Conservation (phyloP, 2,797 vertebrate genomes). For the Anniella stebbinsi region DNA sequence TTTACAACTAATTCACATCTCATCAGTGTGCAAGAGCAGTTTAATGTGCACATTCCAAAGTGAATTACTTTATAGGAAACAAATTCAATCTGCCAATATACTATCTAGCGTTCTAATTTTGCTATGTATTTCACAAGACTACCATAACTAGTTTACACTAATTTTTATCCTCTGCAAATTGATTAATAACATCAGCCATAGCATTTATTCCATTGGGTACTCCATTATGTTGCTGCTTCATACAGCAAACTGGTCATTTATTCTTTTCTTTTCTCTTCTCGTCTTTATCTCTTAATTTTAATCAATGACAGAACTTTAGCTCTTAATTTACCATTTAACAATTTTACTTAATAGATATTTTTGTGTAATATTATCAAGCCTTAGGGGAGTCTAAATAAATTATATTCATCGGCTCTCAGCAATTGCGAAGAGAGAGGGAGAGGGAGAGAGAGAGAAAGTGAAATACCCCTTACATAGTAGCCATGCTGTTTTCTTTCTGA, state of each 20-base stretch:
- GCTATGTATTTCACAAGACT: not conserved
- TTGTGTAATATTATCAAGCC: conserved; percentile 18
- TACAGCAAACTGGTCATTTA: conserved; percentile 3
- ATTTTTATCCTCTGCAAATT: conserved; percentile 18
- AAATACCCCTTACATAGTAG: not conserved
- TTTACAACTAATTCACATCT: conserved; percentile 45
- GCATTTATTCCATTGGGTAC: accelerated
- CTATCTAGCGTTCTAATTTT: not conserved
- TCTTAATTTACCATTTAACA: not conserved
- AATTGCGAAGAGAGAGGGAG: not conserved
- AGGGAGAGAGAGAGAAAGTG: not conserved
- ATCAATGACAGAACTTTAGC: not conserved
- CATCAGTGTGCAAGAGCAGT: not conserved
- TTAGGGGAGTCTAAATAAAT: not conserved
- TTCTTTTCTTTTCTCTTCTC: not conserved
- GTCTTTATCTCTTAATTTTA: not conserved
- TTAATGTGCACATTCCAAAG: conserved; percentile 49
- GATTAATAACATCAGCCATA: not conserved
- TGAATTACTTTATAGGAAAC: conserved; percentile 42
- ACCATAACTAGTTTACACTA: not conserved
- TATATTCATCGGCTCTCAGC: not conserved
- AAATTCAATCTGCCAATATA: conserved; percentile 15
- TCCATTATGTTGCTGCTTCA: not conserved
- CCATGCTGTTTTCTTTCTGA: not conserved
- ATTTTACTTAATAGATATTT: not conserved